phyloP scores from a whole-genome alignment of 2,113 vertebrate genomes.

The Polypterus bichir region DNA sequence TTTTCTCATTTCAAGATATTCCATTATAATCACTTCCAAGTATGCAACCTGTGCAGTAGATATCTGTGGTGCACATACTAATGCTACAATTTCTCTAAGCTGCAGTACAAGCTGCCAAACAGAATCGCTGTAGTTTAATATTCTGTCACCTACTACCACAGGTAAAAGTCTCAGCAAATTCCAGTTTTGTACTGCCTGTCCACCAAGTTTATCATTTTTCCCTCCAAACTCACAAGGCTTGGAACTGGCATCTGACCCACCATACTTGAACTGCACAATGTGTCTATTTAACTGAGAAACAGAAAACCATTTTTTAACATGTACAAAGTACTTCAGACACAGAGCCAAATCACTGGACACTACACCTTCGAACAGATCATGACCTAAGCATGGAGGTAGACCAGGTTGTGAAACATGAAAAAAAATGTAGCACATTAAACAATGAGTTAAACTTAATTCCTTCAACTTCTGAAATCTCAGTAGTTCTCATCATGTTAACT shows the following conservation, averaged over 20 bases:
- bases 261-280: too few species aligned
- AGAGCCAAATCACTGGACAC: too few species aligned
- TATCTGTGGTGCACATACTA: background rate
- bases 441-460: too few species aligned
- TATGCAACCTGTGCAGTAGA: background rate
- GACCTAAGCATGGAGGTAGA: too few species aligned
- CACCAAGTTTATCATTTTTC: background rate
- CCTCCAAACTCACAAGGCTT: background rate
- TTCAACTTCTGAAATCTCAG: too few species aligned
- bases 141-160: background rate
- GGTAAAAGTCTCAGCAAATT: background rate
- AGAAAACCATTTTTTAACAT: too few species aligned
- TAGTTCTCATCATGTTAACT: too few species aligned
- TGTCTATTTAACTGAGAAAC: too few species aligned
- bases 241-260: background rate
- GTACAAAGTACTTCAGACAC: too few species aligned
- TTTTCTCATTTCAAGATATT: background rate
- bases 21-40: background rate
- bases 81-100: constrained; percentile 1
- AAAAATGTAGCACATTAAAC: too few species aligned
- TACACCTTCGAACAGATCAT: too few species aligned
- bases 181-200: background rate
- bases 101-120: constrained; percentile 1
- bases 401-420: too few species aligned
- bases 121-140: background rate